phyloP scores from a whole-genome alignment of 2,888 invertebrate species.

The Pollenia griseotomentosa region DNA sequence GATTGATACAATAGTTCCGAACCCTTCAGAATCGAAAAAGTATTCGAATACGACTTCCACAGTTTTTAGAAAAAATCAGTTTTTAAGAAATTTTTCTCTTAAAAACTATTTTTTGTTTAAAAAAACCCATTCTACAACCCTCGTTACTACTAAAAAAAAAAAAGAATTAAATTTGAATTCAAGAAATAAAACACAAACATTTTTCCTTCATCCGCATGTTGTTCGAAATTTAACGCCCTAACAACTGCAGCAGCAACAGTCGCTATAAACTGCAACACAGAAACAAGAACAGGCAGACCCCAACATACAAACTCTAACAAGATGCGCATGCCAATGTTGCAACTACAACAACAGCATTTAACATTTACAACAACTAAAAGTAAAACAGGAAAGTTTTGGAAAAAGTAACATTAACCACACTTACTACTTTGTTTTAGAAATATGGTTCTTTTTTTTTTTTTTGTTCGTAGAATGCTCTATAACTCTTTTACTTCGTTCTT shows the following conservation, averaged over 20 bases:
- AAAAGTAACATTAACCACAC: conserved; percentile 45
- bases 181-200: neutral
- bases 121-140: neutral
- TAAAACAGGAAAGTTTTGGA: neutral
- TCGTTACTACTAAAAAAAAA: conserved; percentile 2
- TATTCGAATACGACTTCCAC: too few relatives aligned
- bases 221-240: conserved; percentile 60
- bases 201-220: conserved; percentile 32
- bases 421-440: conserved; percentile 35
- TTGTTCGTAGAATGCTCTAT: neutral
- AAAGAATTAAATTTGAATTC: conserved; percentile 38
- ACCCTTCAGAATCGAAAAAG: too few relatives aligned
- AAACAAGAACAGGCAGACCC: conserved; percentile 27
- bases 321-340: conserved; percentile 56
- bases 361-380: conserved; percentile 3
- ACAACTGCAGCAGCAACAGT: conserved; percentile 47
- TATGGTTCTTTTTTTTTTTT: neutral
- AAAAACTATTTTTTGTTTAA: neutral
- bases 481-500: neutral
- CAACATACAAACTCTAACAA: conserved; percentile 41
- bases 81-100: too few relatives aligned
- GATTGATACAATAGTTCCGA: too few relatives aligned
- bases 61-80: too few relatives aligned
- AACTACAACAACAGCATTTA: conserved; percentile 17
- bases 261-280: conserved; percentile 26